Evolutionary conservation across 2,888 invertebrate species (phyloP).

Genomic region (Agrochola macilenta): DNA sequence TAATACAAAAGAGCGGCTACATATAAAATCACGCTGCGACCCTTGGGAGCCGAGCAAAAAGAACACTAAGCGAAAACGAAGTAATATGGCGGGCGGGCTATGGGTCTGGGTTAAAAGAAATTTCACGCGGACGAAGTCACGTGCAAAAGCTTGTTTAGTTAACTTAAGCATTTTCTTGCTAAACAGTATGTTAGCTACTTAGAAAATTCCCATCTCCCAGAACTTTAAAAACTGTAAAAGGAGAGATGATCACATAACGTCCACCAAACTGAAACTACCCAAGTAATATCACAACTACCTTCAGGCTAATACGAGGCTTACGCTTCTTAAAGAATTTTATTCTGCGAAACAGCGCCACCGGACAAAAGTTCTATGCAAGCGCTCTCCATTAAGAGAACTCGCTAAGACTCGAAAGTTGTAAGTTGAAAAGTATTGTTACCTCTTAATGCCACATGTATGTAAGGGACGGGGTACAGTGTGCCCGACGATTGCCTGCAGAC

Average conservation of each 20-base stretch:
- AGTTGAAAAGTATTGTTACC: slow-evolving; percentile 35
- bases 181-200: not conserved
- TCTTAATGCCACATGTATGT: slow-evolving; percentile 28
- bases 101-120: too few relatives aligned
- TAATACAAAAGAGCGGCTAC: too few relatives aligned
- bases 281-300: slow-evolving; percentile 18
- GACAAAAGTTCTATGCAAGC: slow-evolving; percentile 39
- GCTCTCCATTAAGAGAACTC: slow-evolving; percentile 32
- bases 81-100: too few relatives aligned
- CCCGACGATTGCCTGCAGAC: slow-evolving; percentile 17
- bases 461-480: not conserved
- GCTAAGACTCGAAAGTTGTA: slow-evolving; percentile 30
- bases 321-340: slow-evolving; percentile 21
- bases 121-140: too few relatives aligned
- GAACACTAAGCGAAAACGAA: too few relatives aligned
- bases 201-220: not conserved
- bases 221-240: not conserved
- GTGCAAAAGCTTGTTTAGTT: too few relatives aligned
- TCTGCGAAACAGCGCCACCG: not conserved
- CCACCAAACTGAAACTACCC: slow-evolving; percentile 3
- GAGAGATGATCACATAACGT: slow-evolving; percentile 1
- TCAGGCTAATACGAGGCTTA: slow-evolving; percentile 15
- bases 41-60: too few relatives aligned
- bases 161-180: not conserved
- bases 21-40: too few relatives aligned